Evolutionary conservation across 2,888 invertebrate genomes (phyloP), one percentile per base, ranked within the genome.

Genomic region (Pogonocherus hispidulus): DNA sequence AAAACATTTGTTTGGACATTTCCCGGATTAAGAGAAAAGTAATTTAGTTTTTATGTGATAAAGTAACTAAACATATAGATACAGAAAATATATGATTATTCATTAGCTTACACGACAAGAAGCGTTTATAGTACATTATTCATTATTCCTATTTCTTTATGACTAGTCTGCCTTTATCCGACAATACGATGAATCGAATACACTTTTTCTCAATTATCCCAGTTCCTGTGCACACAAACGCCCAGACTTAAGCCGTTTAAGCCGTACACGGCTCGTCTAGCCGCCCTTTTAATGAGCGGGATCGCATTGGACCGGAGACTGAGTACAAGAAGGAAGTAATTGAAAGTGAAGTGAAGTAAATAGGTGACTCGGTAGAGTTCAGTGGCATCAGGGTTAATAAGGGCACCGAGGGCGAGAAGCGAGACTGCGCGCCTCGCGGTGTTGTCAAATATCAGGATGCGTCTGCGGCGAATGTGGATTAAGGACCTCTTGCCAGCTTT

Each of bases 281-380:
- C 69, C 46, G 66, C 63, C 62, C 63, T 66, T 69, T 69, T 32
- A 59, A 68, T 63, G 54, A 65, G 20, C 23, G 20, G 27, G 18
- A 18, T 49, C 37, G 41, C 41, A 66, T 47, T 49, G 56, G 49
- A 65, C 49, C 59, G 64, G 57, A 57, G 56, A 51, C 47, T 57
- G 55, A 35, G 44, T 55, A 65, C 67, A 60, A 72, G 73, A 74
- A 72, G 73, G 75, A 75, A 75, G 74, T 74, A 79, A 79, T 77
- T 78, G 79, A 78, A 77, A 78, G 78, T 80, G 78, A 79, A 80
- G 79, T 76, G 72, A 73, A 74, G 78, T 80, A 80, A 80, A 80
- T 81, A 79, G 80, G 79, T 80, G 80, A 81, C 71, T 81, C 79
- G 76, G 78, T 79, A 70, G 78, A 79, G 80, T 80, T 80, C 81